Evolutionary conservation across 2,113 vertebrate genomes (phyloP).

Genomic region (Chlorocebus sabaeus): DNA sequence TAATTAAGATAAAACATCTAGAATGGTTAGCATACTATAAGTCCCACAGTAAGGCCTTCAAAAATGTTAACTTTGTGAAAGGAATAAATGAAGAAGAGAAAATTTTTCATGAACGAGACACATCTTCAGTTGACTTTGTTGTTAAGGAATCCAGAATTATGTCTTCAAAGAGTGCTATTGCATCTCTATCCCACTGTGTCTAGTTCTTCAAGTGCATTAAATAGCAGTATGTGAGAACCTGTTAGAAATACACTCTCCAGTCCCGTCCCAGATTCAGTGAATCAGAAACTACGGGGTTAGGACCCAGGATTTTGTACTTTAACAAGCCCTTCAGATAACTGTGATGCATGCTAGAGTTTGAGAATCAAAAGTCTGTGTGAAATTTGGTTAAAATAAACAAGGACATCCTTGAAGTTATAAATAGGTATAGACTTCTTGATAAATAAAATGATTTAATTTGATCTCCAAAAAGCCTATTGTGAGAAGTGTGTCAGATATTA

Average conservation of each 20-base stretch:
- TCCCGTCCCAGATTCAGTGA: neutral
- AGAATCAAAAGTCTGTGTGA: neutral
- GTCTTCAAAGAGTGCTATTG: neutral
- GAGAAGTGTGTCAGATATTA: neutral
- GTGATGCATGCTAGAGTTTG: neutral
- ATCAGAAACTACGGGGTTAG: neutral
- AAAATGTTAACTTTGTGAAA: neutral
- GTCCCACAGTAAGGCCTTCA: neutral
- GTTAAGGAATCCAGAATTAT: neutral
- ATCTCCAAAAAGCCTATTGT: neutral
- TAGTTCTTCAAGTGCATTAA: neutral
- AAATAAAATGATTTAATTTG: neutral
- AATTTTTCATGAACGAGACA: neutral
- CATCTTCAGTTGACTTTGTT: neutral
- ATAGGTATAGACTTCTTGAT: neutral
- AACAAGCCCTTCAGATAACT: neutral
- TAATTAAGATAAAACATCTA: neutral
- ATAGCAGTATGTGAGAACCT: neutral
- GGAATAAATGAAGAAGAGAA: neutral
- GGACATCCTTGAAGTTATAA: neutral
- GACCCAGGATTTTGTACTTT: neutral
- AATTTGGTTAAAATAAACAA: slow-evolving; percentile 15
- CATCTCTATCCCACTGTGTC: neutral
- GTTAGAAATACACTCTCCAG: neutral
- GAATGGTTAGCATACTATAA: neutral